Base-by-base conservation (phyloP, 2,888 invertebrate genomes). In the Amiota minor region DNA sequence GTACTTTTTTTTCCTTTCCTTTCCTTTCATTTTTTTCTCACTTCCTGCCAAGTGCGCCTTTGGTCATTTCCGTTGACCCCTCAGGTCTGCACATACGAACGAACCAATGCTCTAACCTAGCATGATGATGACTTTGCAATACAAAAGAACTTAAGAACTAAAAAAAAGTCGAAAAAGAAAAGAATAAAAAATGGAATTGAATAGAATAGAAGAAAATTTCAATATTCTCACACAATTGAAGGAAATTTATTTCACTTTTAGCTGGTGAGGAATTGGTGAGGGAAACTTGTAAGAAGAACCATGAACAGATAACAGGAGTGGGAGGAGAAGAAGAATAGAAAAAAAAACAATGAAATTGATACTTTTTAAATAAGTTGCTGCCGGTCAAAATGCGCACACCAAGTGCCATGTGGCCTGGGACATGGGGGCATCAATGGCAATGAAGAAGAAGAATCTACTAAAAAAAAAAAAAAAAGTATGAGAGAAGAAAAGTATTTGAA, bases 231-330 rank as follows among this genome's bases (percentile, higher is more conserved):
- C 53, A 59, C 55, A 69, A 59, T 72, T 83, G 82, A 81, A 72
- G 77, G 75, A 81, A 82, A 83, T 83, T 85, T 83, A 83, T 83
- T 83, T 83, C 84, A 84, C 86, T 85, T 81, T 85, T 73, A 79
- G 35, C 35, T 35, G 2, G 35, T 6, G 35, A 35, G 2, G 35
- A 35, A 35, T 6, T 35, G 74, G 71, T 78, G 77, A 68, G 46
- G 53, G 69, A 61, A 45, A 61, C 47, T 56, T 46, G 50, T 18
- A n/a, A 11, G 64, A 69, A 65, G 23, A 47, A 18, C 14, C 9
- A 62, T 50, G 46, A n/a, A n/a, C n/a, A n/a, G n/a, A n/a, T n/a
- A n/a, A n/a, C n/a, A n/a, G n/a, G n/a, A n/a, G n/a, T n/a, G 12
- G 62, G 53, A 46, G 14, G 9, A 47, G 45, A 49, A 9, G 1